Evolutionary conservation across 64 coral and sea anemone species (phyloP).

Genomic region (Montipora capricornis): DNA sequence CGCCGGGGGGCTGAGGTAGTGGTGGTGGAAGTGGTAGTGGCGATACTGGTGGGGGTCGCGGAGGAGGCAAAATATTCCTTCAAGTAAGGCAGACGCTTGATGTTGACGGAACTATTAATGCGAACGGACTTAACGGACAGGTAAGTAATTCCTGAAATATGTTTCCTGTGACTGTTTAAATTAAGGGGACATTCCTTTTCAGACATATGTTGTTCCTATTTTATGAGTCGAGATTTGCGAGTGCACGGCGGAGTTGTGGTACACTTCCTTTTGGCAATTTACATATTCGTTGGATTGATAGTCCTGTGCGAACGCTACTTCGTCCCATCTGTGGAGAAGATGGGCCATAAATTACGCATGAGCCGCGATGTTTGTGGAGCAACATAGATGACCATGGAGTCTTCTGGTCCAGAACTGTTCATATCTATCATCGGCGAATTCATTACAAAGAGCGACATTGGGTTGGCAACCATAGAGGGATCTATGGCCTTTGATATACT

Average conservation of each 20-base stretch:
- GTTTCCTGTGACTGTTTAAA: too few species aligned
- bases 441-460: constrained; percentile 92
- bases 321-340: constrained; percentile 80
- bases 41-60: constrained; percentile 72
- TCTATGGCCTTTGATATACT: constrained; percentile 92
- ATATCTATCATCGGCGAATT: constrained; percentile 93
- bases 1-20: constrained; percentile 87
- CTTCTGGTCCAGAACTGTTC: constrained; percentile 89
- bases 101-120: constrained; percentile 71
- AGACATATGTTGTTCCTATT: neutral
- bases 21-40: constrained; percentile 85
- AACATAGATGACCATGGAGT: constrained; percentile 91
- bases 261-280: constrained; percentile 77
- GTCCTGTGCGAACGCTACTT: constrained; percentile 90
- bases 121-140: constrained; percentile 78
- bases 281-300: constrained; percentile 81
- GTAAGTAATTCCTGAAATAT: constrained; percentile 16
- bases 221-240: constrained; percentile 71
- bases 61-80: constrained; percentile 83
- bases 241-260: constrained; percentile 72
- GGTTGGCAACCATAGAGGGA: constrained; percentile 84
- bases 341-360: constrained; percentile 61
- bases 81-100: constrained; percentile 52
- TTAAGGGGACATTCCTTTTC: too few species aligned
- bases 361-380: constrained; percentile 86